These are phyloP conservation scores for Erannis defoliaria DNA, from an alignment of 2,888 invertebrate species.

Conservation along the genomic window DNA sequence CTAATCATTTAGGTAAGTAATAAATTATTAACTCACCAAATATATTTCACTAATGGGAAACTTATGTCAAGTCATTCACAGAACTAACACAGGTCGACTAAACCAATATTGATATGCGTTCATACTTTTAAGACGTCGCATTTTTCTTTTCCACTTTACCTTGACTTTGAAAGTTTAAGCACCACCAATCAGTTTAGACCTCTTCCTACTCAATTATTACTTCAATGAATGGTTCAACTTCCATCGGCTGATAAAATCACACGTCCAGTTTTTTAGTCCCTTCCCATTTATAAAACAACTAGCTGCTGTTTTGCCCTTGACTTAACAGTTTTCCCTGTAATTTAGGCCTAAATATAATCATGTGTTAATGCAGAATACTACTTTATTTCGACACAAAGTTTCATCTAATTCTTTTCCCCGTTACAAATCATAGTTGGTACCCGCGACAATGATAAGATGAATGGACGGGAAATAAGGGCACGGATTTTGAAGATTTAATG, in stretches of 20 bases:
- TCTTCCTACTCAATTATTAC: constrained; percentile 14
- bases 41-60: constrained; percentile 34
- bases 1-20: not conserved
- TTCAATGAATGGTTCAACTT: constrained; percentile 21
- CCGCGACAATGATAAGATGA: too few relatives aligned
- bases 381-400: not conserved
- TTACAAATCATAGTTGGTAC: too few relatives aligned
- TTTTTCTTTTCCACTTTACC: constrained; percentile 55
- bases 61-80: constrained; percentile 50
- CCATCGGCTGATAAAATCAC: constrained; percentile 28
- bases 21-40: constrained; percentile 46
- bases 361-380: not conserved
- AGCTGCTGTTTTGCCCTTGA: not conserved
- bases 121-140: constrained; percentile 57
- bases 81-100: constrained; percentile 56
- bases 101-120: constrained; percentile 55
- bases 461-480: too few relatives aligned
- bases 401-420: not conserved
- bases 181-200: constrained; percentile 43
- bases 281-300: constrained; percentile 8
- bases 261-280: constrained; percentile 28
- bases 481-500: too few relatives aligned
- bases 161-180: constrained; percentile 59
- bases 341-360: not conserved
- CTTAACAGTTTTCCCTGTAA: not conserved